Percentiles rank a stretch among this genome's conserved stretches.
These are phyloP conservation scores for Karalla daura DNA, from an alignment of 2,797 vertebrate genomes.

Conservation along the genomic window DNA sequence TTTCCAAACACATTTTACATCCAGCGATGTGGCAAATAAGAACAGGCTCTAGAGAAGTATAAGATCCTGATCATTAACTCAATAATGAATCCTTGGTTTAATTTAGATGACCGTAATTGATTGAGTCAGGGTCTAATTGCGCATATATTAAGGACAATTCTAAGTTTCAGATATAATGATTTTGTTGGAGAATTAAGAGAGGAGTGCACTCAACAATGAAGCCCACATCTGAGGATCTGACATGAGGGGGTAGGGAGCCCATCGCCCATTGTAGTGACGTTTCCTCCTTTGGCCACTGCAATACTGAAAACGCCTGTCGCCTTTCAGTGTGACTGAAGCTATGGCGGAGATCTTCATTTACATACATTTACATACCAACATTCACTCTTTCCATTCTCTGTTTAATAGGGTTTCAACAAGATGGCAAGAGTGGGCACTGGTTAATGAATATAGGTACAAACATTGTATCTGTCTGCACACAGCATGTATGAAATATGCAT, in stretches of 20 bases:
- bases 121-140: constrained; percentile 54
- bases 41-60: constrained; percentile 7
- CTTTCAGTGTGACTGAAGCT: constrained; percentile 27
- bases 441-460: constrained; percentile 53
- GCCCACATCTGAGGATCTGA: constrained; percentile 29
- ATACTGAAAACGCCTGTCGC: constrained; percentile 30
- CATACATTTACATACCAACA: constrained; percentile 77
- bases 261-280: constrained; percentile 14
- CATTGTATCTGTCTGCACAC: not conserved
- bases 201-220: constrained; percentile 61
- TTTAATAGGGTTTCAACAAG: constrained; percentile 57
- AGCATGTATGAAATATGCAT: not conserved
- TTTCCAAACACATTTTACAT: constrained; percentile 1
- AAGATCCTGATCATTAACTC: constrained; percentile 56
- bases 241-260: constrained; percentile 46
- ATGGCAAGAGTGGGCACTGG: constrained; percentile 15
- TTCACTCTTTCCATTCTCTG: constrained; percentile 43
- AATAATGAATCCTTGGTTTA: constrained; percentile 61
- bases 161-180: constrained; percentile 67
- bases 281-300: constrained; percentile 22
- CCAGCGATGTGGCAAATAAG: not conserved
- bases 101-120: constrained; percentile 69
- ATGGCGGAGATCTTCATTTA: constrained; percentile 58
- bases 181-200: constrained; percentile 51
- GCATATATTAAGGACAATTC: constrained; percentile 62